phyloP scores from a whole-genome alignment of 2,113 vertebrate genomes.

The Balaenoptera acutorostrata region DNA sequence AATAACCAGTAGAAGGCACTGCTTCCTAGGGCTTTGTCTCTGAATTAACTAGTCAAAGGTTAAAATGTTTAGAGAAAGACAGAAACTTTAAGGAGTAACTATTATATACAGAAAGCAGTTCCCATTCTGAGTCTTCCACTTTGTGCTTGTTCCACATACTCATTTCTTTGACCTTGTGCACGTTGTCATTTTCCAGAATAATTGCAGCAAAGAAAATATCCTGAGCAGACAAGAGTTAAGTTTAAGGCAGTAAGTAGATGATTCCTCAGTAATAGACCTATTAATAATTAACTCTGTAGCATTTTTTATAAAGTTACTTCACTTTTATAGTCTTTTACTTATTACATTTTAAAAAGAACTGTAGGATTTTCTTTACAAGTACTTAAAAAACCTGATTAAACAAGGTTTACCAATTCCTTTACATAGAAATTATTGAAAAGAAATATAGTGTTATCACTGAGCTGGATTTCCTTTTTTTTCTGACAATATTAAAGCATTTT shows the following conservation, averaged over 20 bases:
- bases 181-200: not conserved
- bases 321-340: not conserved
- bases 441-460: not conserved
- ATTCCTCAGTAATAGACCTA: not conserved
- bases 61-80: not conserved
- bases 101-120: not conserved
- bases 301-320: constrained; percentile 1
- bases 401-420: not conserved
- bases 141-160: not conserved
- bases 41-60: constrained; percentile 26
- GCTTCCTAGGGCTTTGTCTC: not conserved
- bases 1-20: constrained; percentile 48
- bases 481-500: not conserved
- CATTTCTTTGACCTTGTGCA: not conserved
- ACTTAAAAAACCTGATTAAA: not conserved
- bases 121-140: not conserved
- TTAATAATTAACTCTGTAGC: not conserved
- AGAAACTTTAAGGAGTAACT: not conserved
- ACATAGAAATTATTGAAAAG: not conserved
- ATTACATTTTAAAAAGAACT: not conserved
- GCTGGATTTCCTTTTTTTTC: not conserved
- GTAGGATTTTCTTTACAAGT: not conserved
- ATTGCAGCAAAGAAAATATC: not conserved
- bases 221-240: not conserved
- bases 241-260: not conserved